phyloP scores from a whole-genome alignment of 1,140 invertebrate species.

The Apis florea region DNA sequence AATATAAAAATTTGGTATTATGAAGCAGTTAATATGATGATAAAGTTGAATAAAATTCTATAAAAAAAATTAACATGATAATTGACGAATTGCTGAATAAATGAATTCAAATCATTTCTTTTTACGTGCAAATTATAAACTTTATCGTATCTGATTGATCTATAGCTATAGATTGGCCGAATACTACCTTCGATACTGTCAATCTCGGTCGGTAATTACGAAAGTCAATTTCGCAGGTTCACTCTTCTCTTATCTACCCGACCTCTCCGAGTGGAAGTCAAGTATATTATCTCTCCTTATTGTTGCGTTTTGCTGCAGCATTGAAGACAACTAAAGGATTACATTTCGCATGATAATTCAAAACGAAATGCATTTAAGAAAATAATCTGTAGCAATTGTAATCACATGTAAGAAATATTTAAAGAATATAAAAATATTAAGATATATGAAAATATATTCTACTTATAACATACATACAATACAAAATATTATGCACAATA shows the following conservation, averaged over 20 bases:
- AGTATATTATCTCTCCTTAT: conserved; percentile 48
- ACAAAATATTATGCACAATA: neutral
- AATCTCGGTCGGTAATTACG: conserved; percentile 44
- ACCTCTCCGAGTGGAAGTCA: conserved; percentile 36
- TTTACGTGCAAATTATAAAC: conserved; percentile 13
- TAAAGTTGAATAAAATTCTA: neutral
- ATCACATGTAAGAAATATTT: neutral
- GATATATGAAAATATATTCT: neutral
- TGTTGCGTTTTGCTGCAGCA: conserved; percentile 30
- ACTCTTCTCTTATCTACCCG: conserved; percentile 40
- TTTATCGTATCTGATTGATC: conserved; percentile 14
- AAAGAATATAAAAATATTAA: neutral
- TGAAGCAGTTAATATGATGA: neutral
- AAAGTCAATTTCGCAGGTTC: conserved; percentile 41
- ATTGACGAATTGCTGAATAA: neutral
- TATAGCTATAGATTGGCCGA: conserved; percentile 10
- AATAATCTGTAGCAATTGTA: neutral
- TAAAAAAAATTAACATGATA: neutral
- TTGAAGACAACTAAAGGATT: neutral
- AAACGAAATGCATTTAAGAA: neutral
- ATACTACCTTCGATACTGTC: neutral
- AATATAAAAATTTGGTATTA: neutral
- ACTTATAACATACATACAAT: neutral
- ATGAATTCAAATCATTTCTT: neutral
- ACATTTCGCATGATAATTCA: conserved; percentile 11